Percentiles rank a stretch among this genome's conserved stretches.
Evolutionary conservation across 2,888 invertebrate genomes (phyloP).

Genomic region (Mystacides longicornis): DNA sequence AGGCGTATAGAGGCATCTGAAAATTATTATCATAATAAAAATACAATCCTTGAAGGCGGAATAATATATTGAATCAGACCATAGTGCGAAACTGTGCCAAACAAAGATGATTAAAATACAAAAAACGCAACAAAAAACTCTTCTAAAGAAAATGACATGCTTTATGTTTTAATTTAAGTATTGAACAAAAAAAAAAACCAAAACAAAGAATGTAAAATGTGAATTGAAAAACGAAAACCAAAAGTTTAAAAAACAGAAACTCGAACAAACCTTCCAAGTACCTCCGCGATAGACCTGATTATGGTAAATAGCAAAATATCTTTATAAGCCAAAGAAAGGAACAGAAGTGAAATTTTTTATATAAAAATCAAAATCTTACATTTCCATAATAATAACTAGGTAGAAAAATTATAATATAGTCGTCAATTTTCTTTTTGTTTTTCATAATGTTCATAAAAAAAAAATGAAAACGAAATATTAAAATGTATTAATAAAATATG

Average conservation of each 20-base stretch:
- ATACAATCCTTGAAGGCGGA: too few species aligned
- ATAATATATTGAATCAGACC: too few species aligned
- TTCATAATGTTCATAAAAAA: too few species aligned
- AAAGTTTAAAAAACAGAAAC: background rate
- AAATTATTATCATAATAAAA: too few species aligned
- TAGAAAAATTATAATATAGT: too few species aligned
- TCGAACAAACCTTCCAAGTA: constrained; percentile 56
- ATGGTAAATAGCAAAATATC: constrained; percentile 2
- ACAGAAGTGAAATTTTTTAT: too few species aligned
- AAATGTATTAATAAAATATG: too few species aligned
- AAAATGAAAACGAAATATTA: too few species aligned
- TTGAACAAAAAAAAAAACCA: constrained; percentile 7
- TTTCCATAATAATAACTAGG: too few species aligned
- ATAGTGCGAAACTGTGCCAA: background rate
- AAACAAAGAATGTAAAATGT: background rate
- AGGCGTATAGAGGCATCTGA: too few species aligned
- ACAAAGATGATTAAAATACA: background rate
- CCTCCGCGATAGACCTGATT: constrained; percentile 57
- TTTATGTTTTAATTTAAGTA: background rate
- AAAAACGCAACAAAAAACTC: background rate
- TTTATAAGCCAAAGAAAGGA: background rate
- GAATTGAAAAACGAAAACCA: background rate
- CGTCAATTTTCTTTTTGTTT: too few species aligned
- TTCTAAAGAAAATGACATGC: background rate
- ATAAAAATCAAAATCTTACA: too few species aligned